Percentiles rank a stretch among this genome's conserved stretches.
Evolutionary conservation across 1,140 invertebrate species (phyloP).

Genomic region (Aphis gossypii): DNA sequence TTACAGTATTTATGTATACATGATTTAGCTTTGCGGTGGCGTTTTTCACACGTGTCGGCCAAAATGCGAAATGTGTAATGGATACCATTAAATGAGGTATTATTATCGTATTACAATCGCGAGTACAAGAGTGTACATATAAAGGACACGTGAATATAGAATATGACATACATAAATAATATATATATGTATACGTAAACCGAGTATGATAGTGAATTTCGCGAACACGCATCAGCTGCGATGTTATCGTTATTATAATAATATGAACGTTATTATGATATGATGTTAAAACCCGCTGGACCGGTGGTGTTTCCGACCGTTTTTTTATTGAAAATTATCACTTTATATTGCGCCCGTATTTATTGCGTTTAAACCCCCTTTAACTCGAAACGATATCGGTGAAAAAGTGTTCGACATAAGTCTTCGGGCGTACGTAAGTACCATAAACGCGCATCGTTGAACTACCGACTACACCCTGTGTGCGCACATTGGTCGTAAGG

Average conservation of each 20-base stretch:
- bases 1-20: background rate
- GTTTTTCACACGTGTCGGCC: background rate
- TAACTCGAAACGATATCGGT: background rate
- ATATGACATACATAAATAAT: background rate
- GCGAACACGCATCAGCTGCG: background rate
- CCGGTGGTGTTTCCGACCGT: background rate
- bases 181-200: background rate
- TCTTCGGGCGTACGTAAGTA: background rate
- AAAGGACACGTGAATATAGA: background rate
- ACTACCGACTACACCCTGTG: background rate
- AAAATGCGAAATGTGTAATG: conserved; percentile 5
- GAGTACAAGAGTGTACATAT: background rate
- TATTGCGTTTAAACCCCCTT: background rate
- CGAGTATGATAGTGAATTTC: background rate
- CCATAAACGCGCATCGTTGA: background rate
- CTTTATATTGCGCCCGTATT: background rate
- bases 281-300: background rate
- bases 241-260: background rate
- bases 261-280: background rate
- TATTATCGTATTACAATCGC: background rate
- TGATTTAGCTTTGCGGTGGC: background rate
- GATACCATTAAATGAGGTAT: conserved; percentile 1
- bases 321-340: background rate
- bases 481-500: background rate
- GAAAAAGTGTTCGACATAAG: background rate